These are phyloP conservation scores for Dendropsophus ebraccatus DNA, from an alignment of 2,113 vertebrate species.

Conservation along the genomic window DNA sequence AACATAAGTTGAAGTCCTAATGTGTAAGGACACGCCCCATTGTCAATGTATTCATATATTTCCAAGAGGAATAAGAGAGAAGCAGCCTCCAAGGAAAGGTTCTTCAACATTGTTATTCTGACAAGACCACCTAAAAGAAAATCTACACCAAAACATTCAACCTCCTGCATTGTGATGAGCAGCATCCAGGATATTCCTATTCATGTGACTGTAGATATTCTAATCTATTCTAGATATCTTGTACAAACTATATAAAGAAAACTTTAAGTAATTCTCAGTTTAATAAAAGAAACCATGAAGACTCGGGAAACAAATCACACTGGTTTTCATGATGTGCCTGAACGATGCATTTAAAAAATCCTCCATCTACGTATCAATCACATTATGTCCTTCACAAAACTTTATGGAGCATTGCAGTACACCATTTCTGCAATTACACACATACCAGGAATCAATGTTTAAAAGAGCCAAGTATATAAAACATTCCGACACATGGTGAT, in stretches of 20 bases:
- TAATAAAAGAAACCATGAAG: conserved; percentile 37
- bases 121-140: background rate
- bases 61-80: background rate
- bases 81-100: background rate
- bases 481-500: conserved; percentile 44
- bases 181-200: background rate
- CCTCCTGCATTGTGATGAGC: background rate
- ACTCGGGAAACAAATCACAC: conserved; percentile 47
- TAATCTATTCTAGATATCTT: conserved; percentile 25
- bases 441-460: conserved; percentile 48
- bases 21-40: background rate
- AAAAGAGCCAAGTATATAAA: conserved; percentile 55
- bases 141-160: background rate
- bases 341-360: conserved; percentile 22
- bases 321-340: conserved; percentile 28
- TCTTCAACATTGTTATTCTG: background rate
- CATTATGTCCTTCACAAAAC: conserved; percentile 52
- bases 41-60: background rate
- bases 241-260: conserved; percentile 10
- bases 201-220: background rate
- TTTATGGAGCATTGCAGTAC: conserved; percentile 57
- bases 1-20: too few species aligned
- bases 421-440: conserved; percentile 57
- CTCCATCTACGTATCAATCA: conserved; percentile 39
- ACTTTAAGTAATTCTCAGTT: conserved; percentile 14